Conservation (phyloP, 2,113 vertebrate species). For the Petroica traversi region DNA sequence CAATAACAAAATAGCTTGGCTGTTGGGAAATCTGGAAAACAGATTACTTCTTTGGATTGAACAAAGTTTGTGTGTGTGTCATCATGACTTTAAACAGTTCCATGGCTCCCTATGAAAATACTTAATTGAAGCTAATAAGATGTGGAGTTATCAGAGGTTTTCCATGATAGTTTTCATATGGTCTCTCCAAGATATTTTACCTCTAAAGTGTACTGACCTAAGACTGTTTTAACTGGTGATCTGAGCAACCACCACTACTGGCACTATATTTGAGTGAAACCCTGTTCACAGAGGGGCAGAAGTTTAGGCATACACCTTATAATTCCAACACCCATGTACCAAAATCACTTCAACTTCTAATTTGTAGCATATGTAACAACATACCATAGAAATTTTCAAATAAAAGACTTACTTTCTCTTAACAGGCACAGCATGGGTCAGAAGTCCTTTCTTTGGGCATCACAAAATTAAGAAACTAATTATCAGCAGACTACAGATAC, state of each 20-base stretch:
- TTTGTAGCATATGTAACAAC: neutral
- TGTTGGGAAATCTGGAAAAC: constrained; percentile 59
- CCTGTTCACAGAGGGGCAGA: neutral
- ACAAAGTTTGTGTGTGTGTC: constrained; percentile 68
- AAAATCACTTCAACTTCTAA: neutral
- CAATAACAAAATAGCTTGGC: constrained; percentile 54
- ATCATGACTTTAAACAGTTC: constrained; percentile 68
- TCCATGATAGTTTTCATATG: constrained; percentile 69
- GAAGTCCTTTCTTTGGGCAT: neutral
- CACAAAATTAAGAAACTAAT: neutral
- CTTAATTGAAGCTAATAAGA: constrained; percentile 84
- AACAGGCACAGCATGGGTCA: neutral
- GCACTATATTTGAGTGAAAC: neutral
- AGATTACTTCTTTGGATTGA: constrained; percentile 57
- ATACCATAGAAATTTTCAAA: neutral
- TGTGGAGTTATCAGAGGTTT: constrained; percentile 74
- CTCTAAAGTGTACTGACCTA: constrained; percentile 61
- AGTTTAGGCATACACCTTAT: neutral
- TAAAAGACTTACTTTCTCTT: neutral
- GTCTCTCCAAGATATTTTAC: constrained; percentile 37
- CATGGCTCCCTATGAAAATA: constrained; percentile 75
- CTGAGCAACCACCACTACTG: neutral
- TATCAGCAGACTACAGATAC: neutral
- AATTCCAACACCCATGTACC: neutral
- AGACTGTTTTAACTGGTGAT: constrained; percentile 28